These are phyloP conservation scores for Enteromius viviparus DNA, from an alignment of 2,797 vertebrate species.

Conservation along the genomic window DNA sequence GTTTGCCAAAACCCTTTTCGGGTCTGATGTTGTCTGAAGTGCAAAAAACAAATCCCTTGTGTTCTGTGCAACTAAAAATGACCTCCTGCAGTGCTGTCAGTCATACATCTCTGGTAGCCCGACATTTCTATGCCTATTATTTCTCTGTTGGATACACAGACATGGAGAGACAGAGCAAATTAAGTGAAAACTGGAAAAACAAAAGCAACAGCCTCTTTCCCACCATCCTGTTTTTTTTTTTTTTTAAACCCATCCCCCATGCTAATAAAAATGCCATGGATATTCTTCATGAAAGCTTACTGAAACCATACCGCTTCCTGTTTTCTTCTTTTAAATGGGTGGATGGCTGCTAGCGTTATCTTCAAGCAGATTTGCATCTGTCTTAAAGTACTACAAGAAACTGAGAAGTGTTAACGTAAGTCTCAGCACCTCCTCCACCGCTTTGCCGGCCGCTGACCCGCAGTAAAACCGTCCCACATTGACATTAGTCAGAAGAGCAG, in stretches of 20 bases:
- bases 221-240: background rate
- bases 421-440: background rate
- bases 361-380: background rate
- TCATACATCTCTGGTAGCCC: background rate
- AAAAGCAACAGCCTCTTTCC: background rate
- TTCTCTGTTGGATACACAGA: constrained; percentile 11
- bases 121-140: background rate
- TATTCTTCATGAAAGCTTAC: constrained; percentile 13
- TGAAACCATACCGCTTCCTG: constrained; percentile 32
- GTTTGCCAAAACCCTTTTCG: background rate
- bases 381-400: constrained; percentile 6
- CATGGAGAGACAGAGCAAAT: background rate
- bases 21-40: constrained; percentile 10
- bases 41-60: background rate
- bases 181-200: background rate
- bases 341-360: background rate
- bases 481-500: constrained; percentile 4
- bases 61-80: background rate
- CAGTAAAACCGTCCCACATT: background rate
- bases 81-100: constrained; percentile 10
- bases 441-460: background rate
- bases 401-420: background rate
- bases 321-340: background rate
- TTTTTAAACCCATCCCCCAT: background rate
- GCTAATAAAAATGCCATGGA: constrained; percentile 18